Percentiles rank a stretch among this genome's conserved stretches.
These are phyloP conservation scores for Ladona fulva DNA, from an alignment of 1,140 invertebrate species.

Conservation along the genomic window DNA sequence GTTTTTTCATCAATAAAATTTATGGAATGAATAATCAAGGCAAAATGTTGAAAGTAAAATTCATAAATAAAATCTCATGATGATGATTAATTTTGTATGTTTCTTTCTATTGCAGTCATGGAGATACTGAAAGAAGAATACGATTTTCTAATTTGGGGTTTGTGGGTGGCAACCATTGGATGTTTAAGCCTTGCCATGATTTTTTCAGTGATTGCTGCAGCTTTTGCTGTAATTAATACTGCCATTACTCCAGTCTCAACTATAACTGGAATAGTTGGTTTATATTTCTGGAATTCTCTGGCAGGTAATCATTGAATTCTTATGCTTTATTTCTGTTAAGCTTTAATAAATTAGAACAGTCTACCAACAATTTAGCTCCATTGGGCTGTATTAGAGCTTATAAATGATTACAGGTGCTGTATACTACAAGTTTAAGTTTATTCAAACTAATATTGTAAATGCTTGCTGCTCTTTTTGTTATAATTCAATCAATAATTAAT, in stretches of 20 bases:
- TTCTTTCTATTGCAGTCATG: constrained; percentile 43
- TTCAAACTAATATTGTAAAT: no score
- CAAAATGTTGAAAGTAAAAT: no score
- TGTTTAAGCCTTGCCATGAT: constrained; percentile 54
- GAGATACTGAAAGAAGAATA: constrained; percentile 50
- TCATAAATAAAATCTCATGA: no score
- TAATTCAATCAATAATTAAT: no score
- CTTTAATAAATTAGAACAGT: not conserved
- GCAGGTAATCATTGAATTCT: constrained; percentile 46
- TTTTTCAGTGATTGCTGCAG: constrained; percentile 54
- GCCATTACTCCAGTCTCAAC: constrained; percentile 61
- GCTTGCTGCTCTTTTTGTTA: no score
- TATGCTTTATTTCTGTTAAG: no score
- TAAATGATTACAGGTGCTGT: no score
- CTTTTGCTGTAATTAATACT: constrained; percentile 70
- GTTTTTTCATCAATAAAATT: no score
- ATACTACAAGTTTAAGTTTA: no score
- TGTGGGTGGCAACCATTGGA: constrained; percentile 61
- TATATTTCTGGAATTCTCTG: constrained; percentile 68
- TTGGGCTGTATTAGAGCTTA: constrained; percentile 13
- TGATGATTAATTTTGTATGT: constrained; percentile 17
- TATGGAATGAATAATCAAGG: no score
- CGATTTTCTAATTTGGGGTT: constrained; percentile 55
- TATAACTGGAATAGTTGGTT: constrained; percentile 62
- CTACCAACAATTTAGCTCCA: not conserved